phyloP scores from a whole-genome alignment of 2,797 vertebrate genomes.

The Alcedo quadribrachys region DNA sequence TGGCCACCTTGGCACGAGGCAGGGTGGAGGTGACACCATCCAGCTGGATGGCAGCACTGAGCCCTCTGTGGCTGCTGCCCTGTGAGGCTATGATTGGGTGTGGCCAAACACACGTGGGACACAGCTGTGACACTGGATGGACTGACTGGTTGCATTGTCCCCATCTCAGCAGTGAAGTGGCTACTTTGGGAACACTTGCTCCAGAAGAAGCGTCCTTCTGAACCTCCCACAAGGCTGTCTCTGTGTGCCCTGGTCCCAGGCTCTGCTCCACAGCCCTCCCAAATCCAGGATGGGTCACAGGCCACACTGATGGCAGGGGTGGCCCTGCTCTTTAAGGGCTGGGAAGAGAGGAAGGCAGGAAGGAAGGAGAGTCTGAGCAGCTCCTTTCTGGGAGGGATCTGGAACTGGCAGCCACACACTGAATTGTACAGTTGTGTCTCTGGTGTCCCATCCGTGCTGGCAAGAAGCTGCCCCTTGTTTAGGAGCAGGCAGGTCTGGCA shows the following conservation, averaged over 20 bases:
- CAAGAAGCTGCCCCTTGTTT: background rate
- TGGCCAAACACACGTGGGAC: background rate
- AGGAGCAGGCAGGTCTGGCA: background rate
- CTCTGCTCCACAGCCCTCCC: background rate
- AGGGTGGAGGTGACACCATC: background rate
- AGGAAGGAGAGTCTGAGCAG: background rate
- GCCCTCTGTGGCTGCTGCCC: fast-evolving
- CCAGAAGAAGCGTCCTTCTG: background rate
- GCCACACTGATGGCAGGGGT: fast-evolving
- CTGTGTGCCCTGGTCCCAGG: fast-evolving
- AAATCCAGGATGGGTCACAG: background rate
- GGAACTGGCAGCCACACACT: background rate
- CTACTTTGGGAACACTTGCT: background rate
- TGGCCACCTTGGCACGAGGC: background rate
- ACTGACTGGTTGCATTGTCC: fast-evolving
- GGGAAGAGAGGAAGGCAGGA: background rate
- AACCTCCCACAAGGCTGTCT: fast-evolving
- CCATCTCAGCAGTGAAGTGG: background rate
- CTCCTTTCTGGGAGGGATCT: background rate
- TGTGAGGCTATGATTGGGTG: background rate
- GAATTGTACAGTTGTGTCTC: background rate
- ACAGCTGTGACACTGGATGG: background rate
- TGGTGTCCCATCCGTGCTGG: background rate
- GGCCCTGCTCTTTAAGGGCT: background rate
- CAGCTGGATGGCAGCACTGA: background rate